phyloP scores from a whole-genome alignment of 1,140 invertebrate species.

The Aleiodes sp. region DNA sequence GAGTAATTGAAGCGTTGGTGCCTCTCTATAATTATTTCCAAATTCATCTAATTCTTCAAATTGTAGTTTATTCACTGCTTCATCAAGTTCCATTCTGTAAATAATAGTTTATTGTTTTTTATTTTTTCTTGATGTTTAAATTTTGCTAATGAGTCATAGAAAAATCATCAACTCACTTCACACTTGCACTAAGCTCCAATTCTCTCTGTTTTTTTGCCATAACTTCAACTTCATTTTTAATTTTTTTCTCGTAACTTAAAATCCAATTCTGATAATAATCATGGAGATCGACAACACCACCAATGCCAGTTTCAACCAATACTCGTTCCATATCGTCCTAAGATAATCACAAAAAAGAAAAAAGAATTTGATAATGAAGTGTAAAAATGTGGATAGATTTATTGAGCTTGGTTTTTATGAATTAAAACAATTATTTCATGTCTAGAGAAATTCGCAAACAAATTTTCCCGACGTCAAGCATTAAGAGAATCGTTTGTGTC shows the following conservation, averaged over 20 bases:
- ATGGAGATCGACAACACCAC: constrained; percentile 64
- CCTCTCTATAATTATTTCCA: constrained; percentile 59
- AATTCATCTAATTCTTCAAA: constrained; percentile 62
- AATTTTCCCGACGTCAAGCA: too few relatives aligned
- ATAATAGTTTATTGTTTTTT: constrained; percentile 19
- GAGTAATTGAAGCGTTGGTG: constrained; percentile 62
- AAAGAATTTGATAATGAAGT: too few relatives aligned
- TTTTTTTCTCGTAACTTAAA: constrained; percentile 64
- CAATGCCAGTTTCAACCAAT: constrained; percentile 68
- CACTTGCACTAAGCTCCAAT: constrained; percentile 54
- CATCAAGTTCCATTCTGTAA: constrained; percentile 59
- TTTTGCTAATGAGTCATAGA: neutral
- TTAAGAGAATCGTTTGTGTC: too few relatives aligned
- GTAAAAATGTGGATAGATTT: too few relatives aligned
- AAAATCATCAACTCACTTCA: constrained; percentile 44
- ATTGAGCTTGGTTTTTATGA: too few relatives aligned
- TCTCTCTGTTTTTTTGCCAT: constrained; percentile 65
- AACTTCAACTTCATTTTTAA: constrained; percentile 61
- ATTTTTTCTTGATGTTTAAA: neutral
- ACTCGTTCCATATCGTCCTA: constrained; percentile 70
- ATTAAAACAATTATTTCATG: too few relatives aligned
- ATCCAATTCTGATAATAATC: constrained; percentile 68
- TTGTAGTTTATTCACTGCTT: constrained; percentile 56
- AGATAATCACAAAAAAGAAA: too few relatives aligned
- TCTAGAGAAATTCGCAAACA: too few relatives aligned